A percentile compares a stretch with the other conserved stretches of the same genome.
Conservation (phyloP, 2,113 vertebrate genomes). For the Corythaixoides concolor region DNA sequence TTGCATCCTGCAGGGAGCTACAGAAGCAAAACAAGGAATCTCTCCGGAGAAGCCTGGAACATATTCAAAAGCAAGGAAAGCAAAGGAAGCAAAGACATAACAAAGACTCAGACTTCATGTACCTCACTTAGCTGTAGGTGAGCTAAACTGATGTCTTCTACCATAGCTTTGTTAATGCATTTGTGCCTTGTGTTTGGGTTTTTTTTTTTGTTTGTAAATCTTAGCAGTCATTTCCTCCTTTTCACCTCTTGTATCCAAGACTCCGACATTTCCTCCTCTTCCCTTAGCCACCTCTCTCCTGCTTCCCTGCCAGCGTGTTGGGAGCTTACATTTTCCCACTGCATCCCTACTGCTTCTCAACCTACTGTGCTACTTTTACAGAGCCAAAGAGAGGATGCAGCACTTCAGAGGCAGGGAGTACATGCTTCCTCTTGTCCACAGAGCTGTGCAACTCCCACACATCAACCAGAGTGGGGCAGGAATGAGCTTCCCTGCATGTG, state of each 20-base stretch:
- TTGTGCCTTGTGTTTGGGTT: not conserved
- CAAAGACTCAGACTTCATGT: not conserved
- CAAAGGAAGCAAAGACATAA: not conserved
- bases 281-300: not conserved
- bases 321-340: not conserved
- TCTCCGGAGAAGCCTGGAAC: not conserved
- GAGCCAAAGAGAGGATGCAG: not conserved
- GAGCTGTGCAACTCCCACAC: not conserved
- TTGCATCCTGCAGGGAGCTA: conserved; percentile 19
- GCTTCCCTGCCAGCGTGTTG: not conserved
- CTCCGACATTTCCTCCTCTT: not conserved
- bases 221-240: not conserved
- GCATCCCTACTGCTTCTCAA: not conserved
- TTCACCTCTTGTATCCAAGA: not conserved
- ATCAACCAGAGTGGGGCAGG: not conserved
- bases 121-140: not conserved
- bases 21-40: conserved; percentile 18
- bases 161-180: not conserved
- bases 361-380: not conserved
- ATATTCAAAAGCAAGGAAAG: not conserved
- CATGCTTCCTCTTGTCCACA: not conserved
- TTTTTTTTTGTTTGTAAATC: not conserved
- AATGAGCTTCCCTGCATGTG: not conserved
- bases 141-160: not conserved
- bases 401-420: not conserved